These are phyloP conservation scores for Drosophila ambigua DNA, from an alignment of 1,140 invertebrate genomes.

Conservation along the genomic window DNA sequence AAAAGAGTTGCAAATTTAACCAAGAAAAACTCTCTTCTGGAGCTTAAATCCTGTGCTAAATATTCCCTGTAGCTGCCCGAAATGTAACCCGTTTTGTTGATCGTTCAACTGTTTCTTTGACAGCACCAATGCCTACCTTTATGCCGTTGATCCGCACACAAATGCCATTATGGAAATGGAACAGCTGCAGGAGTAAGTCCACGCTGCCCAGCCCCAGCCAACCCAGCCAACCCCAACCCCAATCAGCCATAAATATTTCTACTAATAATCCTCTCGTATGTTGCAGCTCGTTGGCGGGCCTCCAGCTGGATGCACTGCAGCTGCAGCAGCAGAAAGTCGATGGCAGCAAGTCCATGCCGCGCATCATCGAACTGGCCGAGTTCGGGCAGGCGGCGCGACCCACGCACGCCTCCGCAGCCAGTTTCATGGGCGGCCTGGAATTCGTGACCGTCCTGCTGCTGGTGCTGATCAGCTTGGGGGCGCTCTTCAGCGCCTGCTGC, in stretches of 20 bases:
- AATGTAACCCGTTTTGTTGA: not conserved
- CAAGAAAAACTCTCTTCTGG: too few relatives aligned
- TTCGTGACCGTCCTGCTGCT: slow-evolving; percentile 91
- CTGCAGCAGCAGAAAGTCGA: slow-evolving; percentile 66
- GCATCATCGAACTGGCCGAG: slow-evolving; percentile 86
- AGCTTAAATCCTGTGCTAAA: too few relatives aligned
- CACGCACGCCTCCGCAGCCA: slow-evolving; percentile 48
- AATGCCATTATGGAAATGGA: slow-evolving; percentile 93
- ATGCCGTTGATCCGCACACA: slow-evolving; percentile 91
- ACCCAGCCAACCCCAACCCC: not conserved
- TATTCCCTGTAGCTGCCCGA: too few relatives aligned
- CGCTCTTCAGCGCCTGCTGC: slow-evolving; percentile 90
- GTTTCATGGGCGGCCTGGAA: slow-evolving; percentile 88
- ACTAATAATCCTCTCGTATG: slow-evolving; percentile 6
- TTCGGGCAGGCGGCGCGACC: slow-evolving; percentile 79
- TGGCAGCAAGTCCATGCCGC: slow-evolving; percentile 69
- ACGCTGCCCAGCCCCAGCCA: not conserved
- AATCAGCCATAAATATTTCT: slow-evolving; percentile 26
- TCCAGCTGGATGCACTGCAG: slow-evolving; percentile 74
- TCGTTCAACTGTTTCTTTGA: slow-evolving; percentile 6
- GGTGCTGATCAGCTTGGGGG: slow-evolving; percentile 91
- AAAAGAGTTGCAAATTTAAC: too few relatives aligned
- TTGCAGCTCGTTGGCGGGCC: slow-evolving; percentile 57
- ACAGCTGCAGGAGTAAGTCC: slow-evolving; percentile 89
- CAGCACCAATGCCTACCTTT: slow-evolving; percentile 93